Evolutionary conservation across 64 coral and sea anemone genomes (phyloP), one percentile per base, ranked within the genome.

Genomic region (Porites lutea): DNA sequence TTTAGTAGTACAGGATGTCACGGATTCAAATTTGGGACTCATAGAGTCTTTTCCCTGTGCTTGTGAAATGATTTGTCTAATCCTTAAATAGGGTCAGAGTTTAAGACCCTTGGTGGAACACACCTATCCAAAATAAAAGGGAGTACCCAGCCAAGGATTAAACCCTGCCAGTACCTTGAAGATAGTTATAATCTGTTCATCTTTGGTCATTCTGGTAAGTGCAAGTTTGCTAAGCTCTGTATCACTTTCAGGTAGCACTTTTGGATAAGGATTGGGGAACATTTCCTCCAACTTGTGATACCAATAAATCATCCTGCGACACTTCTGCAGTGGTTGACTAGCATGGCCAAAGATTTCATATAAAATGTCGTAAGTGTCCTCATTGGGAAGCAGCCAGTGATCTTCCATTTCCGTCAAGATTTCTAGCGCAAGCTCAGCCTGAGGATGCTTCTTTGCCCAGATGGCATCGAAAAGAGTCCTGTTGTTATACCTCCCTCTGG

Each of bases 371-470:
- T 99, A 95, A 12, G 97, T 99, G 8, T 93, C 64, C 50, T 91
- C 87, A 23, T 80, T 96, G 19, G 97, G 97, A 51, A 90, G 89
- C 1, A 99, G 13, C 45, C 92, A 92, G 63, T 99, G 91, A 87
- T 99, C 97, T 55, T 99, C 97, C 97, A 99, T 96, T 75, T 96
- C 90, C 0, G 97, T 99, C 8, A 99, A 91, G 12, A 99, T 93
- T 58, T 99, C 94, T 59, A 99, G 48, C 49, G 97, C 97, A 7
- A 93, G 59, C 60, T 94, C 89, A 44, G 96, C 85, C 63, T 99
- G 97, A 20, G 97, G 92, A 64, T 96, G 97, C 11, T 92, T 86
- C 44, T 96, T 96, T 45, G 97, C 90, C 97, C 97, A 99, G 60
- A 99, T 93, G 64, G 97, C 94, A 99, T 99, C 97, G 84, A 99